Conservation (phyloP, 1,140 invertebrate genomes). For the Plodia interpunctella region DNA sequence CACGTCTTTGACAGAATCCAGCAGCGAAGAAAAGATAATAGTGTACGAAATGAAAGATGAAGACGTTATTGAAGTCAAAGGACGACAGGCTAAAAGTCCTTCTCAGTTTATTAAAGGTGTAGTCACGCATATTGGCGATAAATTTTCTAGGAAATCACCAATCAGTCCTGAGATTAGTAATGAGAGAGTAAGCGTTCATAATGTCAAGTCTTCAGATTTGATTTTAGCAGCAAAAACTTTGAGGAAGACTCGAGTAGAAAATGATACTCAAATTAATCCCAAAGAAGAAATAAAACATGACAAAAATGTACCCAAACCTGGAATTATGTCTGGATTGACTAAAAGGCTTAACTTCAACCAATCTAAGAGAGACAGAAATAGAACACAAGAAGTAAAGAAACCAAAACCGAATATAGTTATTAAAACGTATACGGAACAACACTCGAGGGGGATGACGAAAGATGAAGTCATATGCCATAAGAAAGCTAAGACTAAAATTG, state of each 20-base stretch:
- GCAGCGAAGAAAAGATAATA: constrained; percentile 56
- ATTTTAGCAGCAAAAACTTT: constrained; percentile 40
- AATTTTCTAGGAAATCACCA: constrained; percentile 25
- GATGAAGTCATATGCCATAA: constrained; percentile 58
- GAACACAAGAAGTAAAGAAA: constrained; percentile 34
- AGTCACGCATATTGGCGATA: constrained; percentile 31
- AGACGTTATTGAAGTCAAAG: constrained; percentile 21
- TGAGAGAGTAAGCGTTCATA: constrained; percentile 43
- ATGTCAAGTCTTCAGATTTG: constrained; percentile 44
- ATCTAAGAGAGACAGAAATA: constrained; percentile 57
- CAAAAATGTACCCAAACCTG: constrained; percentile 33
- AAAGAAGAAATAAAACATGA: constrained; percentile 21
- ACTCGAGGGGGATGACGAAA: constrained; percentile 41
- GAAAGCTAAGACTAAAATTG: constrained; percentile 70
- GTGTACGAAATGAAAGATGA: constrained; percentile 36
- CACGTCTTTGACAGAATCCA: constrained; percentile 62
- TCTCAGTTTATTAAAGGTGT: constrained; percentile 36
- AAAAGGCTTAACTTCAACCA: constrained; percentile 63
- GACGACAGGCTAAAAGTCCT: constrained; percentile 31
- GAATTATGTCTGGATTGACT: constrained; percentile 52
- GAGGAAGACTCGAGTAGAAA: constrained; percentile 27
- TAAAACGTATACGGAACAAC: constrained; percentile 62
- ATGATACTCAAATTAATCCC: constrained; percentile 16
- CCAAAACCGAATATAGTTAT: constrained; percentile 68
- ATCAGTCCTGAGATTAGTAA: constrained; percentile 8